Percentiles rank a stretch among this genome's conserved stretches.
Conservation (phyloP, 64 coral and sea anemone species). For the Montipora sp. region DNA sequence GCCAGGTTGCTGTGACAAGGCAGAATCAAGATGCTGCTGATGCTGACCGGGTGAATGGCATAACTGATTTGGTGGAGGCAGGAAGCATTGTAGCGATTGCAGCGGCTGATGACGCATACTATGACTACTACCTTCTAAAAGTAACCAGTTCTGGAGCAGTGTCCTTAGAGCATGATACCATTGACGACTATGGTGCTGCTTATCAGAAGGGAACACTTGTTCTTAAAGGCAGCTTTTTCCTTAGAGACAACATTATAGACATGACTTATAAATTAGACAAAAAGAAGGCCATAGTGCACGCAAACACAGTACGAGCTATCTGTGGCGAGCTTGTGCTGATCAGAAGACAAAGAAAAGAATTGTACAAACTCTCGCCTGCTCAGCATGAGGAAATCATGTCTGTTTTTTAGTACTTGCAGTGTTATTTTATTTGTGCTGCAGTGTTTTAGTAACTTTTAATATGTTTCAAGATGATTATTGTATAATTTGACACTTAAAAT, state of each 20-base stretch:
- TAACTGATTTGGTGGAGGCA: background rate
- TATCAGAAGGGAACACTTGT: background rate
- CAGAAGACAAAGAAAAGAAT: no score
- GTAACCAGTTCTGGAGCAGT: constrained; percentile 25
- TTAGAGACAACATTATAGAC: constrained; percentile 52
- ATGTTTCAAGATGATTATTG: no score
- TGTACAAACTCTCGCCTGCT: no score
- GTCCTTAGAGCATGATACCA: background rate
- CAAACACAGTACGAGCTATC: no score
- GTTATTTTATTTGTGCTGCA: no score
- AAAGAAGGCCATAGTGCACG: no score
- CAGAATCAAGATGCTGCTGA: background rate
- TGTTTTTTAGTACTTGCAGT: no score
- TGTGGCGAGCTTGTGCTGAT: no score
- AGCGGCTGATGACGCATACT: constrained; percentile 36
- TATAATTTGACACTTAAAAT: no score
- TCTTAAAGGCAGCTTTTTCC: constrained; percentile 9
- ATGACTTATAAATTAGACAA: constrained; percentile 46
- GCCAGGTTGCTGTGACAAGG: constrained; percentile 19
- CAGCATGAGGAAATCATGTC: no score
- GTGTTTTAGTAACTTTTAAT: no score
- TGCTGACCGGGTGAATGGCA: background rate
- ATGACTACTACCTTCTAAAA: constrained; percentile 57
- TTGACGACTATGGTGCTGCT: constrained; percentile 30
- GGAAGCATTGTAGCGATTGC: constrained; percentile 24